Evolutionary conservation across 2,888 invertebrate species (phyloP).

Genomic region (Drosophila gaucha): DNA sequence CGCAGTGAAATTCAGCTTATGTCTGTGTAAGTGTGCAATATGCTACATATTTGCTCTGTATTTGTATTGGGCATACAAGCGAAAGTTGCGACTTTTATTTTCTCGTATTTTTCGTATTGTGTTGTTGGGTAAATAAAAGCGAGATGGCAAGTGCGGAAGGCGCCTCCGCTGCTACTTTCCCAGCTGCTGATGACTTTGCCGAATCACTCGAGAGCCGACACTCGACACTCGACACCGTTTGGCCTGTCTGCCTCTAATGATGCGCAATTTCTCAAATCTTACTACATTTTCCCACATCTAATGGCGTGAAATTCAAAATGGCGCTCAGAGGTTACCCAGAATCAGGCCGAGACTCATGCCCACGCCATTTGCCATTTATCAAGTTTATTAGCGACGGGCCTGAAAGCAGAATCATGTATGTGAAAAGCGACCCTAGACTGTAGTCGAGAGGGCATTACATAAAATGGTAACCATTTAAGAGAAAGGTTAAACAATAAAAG

Average conservation of each 20-base stretch:
- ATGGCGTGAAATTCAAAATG: slow-evolving; percentile 77
- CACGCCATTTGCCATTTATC: slow-evolving; percentile 68
- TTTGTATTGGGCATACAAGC: slow-evolving; percentile 66
- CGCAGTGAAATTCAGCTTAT: not conserved
- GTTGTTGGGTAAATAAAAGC: slow-evolving; percentile 58
- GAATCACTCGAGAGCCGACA: slow-evolving; percentile 52
- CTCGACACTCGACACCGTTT: slow-evolving; percentile 73
- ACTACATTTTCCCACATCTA: slow-evolving; percentile 46
- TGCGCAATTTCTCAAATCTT: slow-evolving; percentile 74
- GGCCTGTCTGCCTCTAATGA: slow-evolving; percentile 64
- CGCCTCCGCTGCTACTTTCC: not conserved
- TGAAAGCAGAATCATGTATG: slow-evolving; percentile 14
- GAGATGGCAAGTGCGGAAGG: slow-evolving; percentile 16
- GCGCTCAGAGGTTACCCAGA: slow-evolving; percentile 47
- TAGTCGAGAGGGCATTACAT: slow-evolving; percentile 10
- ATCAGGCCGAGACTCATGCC: slow-evolving; percentile 1
- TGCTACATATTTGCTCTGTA: slow-evolving; percentile 47
- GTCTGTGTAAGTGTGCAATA: slow-evolving; percentile 36
- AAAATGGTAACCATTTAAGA: slow-evolving; percentile 10
- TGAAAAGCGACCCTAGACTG: not conserved
- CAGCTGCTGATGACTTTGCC: slow-evolving; percentile 57
- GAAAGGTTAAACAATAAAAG: not conserved
- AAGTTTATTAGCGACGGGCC: slow-evolving; percentile 65
- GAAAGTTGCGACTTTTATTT: slow-evolving; percentile 55
- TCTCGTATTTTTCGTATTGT: too few species aligned